phyloP scores from a whole-genome alignment of 2,888 invertebrate genomes.

The Caenorhabditis panamensis region DNA sequence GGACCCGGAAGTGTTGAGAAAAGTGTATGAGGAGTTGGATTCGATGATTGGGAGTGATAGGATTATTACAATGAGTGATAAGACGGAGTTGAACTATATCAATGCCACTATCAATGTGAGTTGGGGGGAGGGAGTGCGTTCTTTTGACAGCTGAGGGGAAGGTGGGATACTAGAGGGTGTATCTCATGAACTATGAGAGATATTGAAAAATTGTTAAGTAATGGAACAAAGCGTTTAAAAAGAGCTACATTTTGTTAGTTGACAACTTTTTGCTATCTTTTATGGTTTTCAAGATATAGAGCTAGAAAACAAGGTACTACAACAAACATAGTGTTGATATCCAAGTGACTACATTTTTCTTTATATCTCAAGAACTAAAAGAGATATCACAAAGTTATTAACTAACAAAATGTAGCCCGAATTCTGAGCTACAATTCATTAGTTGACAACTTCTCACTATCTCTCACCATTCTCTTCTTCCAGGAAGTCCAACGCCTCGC shows the following conservation, averaged over 20 bases:
- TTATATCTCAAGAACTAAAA: too few species aligned
- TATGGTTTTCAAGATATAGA: too few species aligned
- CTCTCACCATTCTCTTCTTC: neutral
- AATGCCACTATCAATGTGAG: conserved; percentile 64
- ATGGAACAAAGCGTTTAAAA: too few species aligned
- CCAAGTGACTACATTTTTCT: too few species aligned
- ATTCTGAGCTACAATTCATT: too few species aligned
- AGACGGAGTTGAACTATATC: conserved; percentile 48
- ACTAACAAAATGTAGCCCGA: too few species aligned
- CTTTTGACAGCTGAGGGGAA: neutral
- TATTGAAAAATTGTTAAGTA: neutral
- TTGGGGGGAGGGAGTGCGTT: too few species aligned
- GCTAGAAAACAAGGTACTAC: too few species aligned
- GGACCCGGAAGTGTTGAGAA: conserved; percentile 54
- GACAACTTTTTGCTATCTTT: too few species aligned
- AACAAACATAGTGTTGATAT: neutral
- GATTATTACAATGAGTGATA: conserved; percentile 58
- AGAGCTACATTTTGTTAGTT: too few species aligned
- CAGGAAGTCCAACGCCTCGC: conserved; percentile 64
- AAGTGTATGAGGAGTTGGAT: conserved; percentile 64
- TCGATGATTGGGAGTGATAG: conserved; percentile 50
- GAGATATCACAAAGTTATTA: too few species aligned
- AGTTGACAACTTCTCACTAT: too few species aligned
- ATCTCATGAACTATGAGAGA: neutral
- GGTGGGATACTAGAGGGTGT: neutral